A percentile compares a stretch with the other conserved stretches of the same genome.
phyloP scores from a whole-genome alignment of 2,797 vertebrate genomes.

The Darevskia mixta region DNA sequence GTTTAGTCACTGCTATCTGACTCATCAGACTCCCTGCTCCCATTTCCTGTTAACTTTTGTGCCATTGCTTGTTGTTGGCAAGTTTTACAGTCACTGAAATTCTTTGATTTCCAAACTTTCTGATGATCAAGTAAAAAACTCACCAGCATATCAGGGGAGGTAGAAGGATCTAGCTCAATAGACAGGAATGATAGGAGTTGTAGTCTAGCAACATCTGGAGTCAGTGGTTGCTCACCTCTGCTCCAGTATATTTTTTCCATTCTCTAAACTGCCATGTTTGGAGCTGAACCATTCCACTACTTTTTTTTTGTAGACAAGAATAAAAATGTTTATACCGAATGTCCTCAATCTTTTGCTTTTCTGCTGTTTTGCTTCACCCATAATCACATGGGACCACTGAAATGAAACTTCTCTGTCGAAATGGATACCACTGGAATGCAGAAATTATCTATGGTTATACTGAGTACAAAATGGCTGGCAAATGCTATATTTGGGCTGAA shows the following conservation, averaged over 20 bases:
- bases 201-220: too few relatives aligned
- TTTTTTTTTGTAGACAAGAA: conserved; percentile 17
- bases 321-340: conserved; percentile 59
- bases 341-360: conserved; percentile 46
- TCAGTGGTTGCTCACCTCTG: too few relatives aligned
- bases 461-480: conserved; percentile 57
- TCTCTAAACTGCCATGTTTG: conserved; percentile 29
- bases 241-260: background rate
- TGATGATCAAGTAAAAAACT: conserved; percentile 10
- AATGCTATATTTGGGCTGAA: conserved; percentile 57
- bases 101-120: conserved; percentile 18
- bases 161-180: background rate
- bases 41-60: background rate
- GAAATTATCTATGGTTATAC: conserved; percentile 61
- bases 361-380: conserved; percentile 54
- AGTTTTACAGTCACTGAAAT: background rate
- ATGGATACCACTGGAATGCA: conserved; percentile 52
- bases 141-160: background rate
- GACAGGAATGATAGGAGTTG: too few relatives aligned
- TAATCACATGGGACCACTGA: conserved; percentile 59
- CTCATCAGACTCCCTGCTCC: too few relatives aligned
- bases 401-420: conserved; percentile 64
- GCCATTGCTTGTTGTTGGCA: conserved; percentile 8
- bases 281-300: conserved; percentile 25
- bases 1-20: background rate